Evolutionary conservation across 2,888 invertebrate species (phyloP), one percentile per base, ranked within the genome.

Genomic region (Neoaliturus tenellus): DNA sequence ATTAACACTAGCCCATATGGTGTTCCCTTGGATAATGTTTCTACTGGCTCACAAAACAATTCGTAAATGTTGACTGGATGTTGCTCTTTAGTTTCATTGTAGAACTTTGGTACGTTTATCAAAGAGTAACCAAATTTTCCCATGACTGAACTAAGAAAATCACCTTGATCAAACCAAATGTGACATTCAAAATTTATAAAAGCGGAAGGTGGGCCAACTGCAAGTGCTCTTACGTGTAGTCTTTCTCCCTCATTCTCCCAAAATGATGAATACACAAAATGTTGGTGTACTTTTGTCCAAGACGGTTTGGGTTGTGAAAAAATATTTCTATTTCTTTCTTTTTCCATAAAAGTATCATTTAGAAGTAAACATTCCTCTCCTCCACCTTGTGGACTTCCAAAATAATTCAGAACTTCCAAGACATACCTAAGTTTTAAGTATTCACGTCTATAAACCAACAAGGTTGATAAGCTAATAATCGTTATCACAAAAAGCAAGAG

Each of bases 381-480:
- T 20, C 88, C 87, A 35, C 87, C 87, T 85, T 90, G 88, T 0
- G 95, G 94, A 86, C 94, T 94, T 0, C 97, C 97, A 89, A 97
- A 97, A 89, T 97, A 96, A 90, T 97, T 96, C 5, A 97, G 93
- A 10, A 97, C 97, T 91, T 96, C 95, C 17, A 97, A 90, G 0
- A 97, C 96, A 90, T 96, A 96, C 86, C 96, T 93, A 0, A 97
- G 91, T 67, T 95, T 94, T 89, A 96, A 95, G 89, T 97, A 97
- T 90, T 97, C 97, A 88, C 96, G 96, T 85, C 96, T 94, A 89
- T 97, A 97, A 89, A 97, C 93, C 28, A 97, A 91, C 86, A 97
- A 92, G 17, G 95, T 93, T 20, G 94, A 91, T 44, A 97, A 91
- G 90, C 97, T 97, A 44, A 95, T 89, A 86, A 94, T 90, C 81